Evolutionary conservation across 2,888 invertebrate species (phyloP), one percentile per base, ranked within the genome.

Genomic region (Drosophila gaucha): DNA sequence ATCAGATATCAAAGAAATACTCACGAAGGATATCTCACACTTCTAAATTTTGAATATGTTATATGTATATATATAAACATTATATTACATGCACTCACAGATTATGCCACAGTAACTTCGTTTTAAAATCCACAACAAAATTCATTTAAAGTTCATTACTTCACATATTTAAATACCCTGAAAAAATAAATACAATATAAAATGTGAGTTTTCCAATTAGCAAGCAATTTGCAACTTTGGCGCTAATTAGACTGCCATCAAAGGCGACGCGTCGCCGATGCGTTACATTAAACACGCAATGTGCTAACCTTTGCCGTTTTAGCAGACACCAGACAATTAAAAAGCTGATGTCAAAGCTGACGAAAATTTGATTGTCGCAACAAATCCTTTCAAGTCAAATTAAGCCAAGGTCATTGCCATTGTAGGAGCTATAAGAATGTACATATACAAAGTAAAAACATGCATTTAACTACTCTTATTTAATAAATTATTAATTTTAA

Each of bases 211-310:
- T 52, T 63, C 59, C 60, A 84, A 74, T 80, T 84, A 80, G 63
- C 63, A 84, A 65, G 60, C 78, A 74, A 69, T 86, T 79, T 86
- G 60, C 44, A 49, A 59, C 46, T 65, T 64, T 74, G 54, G 9
- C 51, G 55, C 70, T 86, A 86, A 80, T 86, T 86, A 80, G 82
- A 44, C 50, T 54, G 43, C 51, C 70, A 64, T 84, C 85, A 86
- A 69, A 80, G 78, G 38, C 43, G 43, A 60, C 55, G 56, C 41
- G 33, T 60, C 78, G 70, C 56, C 87, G 80, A 80, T 73, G 80
- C 83, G 84, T 76, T 59, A 57, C 74, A 67, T 75, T 65, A 30
- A 36, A 31, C 56, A 31, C 47, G 18, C 55, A 22, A 24, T 33
- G 33, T 28, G 39, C 39, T 57, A 63, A 67, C 52, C 72, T 63